phyloP scores from a whole-genome alignment of 1,140 invertebrate species.

The Drosophila auraria region DNA sequence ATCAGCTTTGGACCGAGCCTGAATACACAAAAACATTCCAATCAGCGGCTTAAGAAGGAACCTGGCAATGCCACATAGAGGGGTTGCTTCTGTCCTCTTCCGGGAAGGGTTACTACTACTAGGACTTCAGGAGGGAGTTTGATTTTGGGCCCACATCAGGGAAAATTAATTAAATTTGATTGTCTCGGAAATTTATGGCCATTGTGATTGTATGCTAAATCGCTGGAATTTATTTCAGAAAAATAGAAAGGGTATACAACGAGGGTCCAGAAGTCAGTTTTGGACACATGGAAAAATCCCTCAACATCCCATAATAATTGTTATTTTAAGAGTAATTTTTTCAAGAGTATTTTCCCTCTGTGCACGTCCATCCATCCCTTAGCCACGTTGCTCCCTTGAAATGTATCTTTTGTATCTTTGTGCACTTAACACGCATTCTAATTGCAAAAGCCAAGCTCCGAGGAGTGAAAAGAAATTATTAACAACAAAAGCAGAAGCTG shows the following conservation, averaged over 20 bases:
- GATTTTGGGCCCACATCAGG: conserved; percentile 50
- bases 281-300: background rate
- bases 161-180: conserved; percentile 83
- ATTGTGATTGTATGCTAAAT: conserved; percentile 41
- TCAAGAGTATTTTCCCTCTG: background rate
- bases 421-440: conserved; percentile 84
- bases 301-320: background rate
- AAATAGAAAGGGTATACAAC: conserved; percentile 3
- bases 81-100: conserved; percentile 28
- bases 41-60: conserved; percentile 75
- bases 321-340: background rate
- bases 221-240: conserved; percentile 8
- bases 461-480: conserved; percentile 80
- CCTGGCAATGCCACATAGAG: conserved; percentile 28
- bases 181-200: conserved; percentile 70
- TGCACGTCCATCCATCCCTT: conserved; percentile 13
- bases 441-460: conserved; percentile 69
- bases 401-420: conserved; percentile 69
- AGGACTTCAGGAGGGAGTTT: conserved; percentile 21
- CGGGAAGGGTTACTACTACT: conserved; percentile 28
- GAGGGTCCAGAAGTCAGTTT: background rate
- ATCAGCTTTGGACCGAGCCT: conserved; percentile 60
- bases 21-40: conserved; percentile 73
- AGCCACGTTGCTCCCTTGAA: conserved; percentile 38
- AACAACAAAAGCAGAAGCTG: conserved; percentile 82